Evolutionary conservation across 2,113 vertebrate species (phyloP), one percentile per base, ranked within the genome.

Genomic region (Cranoglanis bouderius): DNA sequence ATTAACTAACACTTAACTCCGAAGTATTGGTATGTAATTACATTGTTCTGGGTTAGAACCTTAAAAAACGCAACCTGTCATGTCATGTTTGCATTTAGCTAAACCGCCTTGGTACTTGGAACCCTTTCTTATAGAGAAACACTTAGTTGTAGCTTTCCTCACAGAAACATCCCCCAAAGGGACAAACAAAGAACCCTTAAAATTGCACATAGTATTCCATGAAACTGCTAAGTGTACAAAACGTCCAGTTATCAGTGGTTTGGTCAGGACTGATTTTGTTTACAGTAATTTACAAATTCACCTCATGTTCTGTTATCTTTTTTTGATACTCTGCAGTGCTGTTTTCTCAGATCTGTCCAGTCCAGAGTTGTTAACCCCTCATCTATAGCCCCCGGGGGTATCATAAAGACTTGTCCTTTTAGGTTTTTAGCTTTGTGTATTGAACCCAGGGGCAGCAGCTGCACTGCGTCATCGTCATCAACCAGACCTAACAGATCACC

Each of bases 311-410:
- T 67, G 35, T 70, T 51, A 46, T 46, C 53, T 65, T 51, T 51
- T 43, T 87, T 40, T 84, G 40, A 82, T 81, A 51, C 57, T 40
- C 26, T 29, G 63, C 57, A 77, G 77, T 74, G 90, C 13, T 38
- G 74, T 92, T 94, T 94, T 94, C 91, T 91, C 90, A 92, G 78
- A 67, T 16, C n/a, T 82, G 91, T 78, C 90, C 86, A 91, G 82
- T 91, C 88, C 55, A 1, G 67, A 88, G 29, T 70, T 84, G 86
- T 89, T 92, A 85, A 88, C 87, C 82, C 89, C 87, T 92, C 90
- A 88, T 92, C 40, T 75, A 18, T 88, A 87, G 87, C 91, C 91
- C 91, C 88, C 78, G 40, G 88, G 86, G 92, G 87, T 91, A 91
- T 89, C 85, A 26, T 46, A 85, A 88, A 91, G 88, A 29, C 89